phyloP scores from a whole-genome alignment of 2,113 vertebrate species.

The Chlorodrepanis virens region DNA sequence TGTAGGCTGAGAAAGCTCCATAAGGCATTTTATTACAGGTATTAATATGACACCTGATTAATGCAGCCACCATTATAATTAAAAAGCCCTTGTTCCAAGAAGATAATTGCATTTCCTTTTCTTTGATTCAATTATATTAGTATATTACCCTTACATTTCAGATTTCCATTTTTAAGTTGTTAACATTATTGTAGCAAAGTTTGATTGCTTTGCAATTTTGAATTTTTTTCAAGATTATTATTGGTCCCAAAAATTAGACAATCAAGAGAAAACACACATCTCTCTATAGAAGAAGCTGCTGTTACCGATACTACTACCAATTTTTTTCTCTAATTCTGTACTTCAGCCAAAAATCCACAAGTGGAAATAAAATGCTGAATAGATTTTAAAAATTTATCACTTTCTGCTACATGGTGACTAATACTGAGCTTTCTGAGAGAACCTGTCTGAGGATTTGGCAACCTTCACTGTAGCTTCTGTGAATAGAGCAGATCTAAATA shows the following conservation, averaged over 20 bases:
- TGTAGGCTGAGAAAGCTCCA: background rate
- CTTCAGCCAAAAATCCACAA: background rate
- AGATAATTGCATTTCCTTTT: constrained; percentile 61
- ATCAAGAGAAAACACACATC: constrained; percentile 19
- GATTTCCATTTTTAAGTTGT: constrained; percentile 34
- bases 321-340: background rate
- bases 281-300: background rate
- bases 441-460: background rate
- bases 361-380: background rate
- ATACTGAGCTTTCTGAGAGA: background rate
- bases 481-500: background rate
- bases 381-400: background rate
- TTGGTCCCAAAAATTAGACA: background rate
- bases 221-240: constrained; percentile 49
- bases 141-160: constrained; percentile 54
- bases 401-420: background rate
- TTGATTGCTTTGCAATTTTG: constrained; percentile 30
- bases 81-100: constrained; percentile 50
- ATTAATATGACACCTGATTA: constrained; percentile 57
- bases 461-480: background rate
- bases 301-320: rapidly evolving
- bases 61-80: constrained; percentile 56
- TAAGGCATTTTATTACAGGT: constrained; percentile 50
- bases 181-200: background rate
- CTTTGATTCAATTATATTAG: constrained; percentile 53